Evolutionary conservation across 2,113 vertebrate genomes (phyloP).

Genomic region (Caranx melampygus): DNA sequence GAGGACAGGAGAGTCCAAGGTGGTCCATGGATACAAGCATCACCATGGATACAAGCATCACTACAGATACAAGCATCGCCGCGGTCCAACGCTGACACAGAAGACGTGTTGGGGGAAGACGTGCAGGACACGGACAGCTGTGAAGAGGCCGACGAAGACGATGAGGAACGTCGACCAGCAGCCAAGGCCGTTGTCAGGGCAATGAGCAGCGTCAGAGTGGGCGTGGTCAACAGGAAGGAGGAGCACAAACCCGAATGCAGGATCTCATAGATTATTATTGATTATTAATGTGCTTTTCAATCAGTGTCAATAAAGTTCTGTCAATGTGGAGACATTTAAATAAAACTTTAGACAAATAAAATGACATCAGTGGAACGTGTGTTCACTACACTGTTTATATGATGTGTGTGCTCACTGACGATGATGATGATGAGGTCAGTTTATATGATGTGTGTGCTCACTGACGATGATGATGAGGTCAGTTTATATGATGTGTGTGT

Average conservation of each 20-base stretch:
- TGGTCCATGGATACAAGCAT: neutral
- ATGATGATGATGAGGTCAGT: no score
- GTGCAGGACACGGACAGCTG: conserved; percentile 74
- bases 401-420: no score
- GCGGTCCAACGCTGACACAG: accelerated
- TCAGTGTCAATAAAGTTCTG: neutral
- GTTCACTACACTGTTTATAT: no score
- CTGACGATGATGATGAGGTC: no score
- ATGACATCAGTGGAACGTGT: no score
- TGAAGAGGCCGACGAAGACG: conserved; percentile 61
- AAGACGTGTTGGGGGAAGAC: neutral
- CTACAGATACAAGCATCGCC: accelerated
- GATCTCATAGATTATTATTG: neutral
- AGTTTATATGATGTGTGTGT: no score
- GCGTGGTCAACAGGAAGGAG: neutral
- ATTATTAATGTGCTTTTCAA: neutral
- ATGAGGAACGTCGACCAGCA: neutral
- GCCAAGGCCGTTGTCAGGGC: neutral
- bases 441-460: no score
- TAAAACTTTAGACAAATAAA: no score
- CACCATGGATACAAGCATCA: no score
- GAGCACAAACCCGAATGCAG: neutral
- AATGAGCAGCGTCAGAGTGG: neutral
- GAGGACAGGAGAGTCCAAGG: neutral
- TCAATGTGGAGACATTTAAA: no score